A percentile compares a stretch with the other conserved stretches of the same genome.
Evolutionary conservation across 2,888 invertebrate species (phyloP).

Genomic region (Asteroscopus sphinx): DNA sequence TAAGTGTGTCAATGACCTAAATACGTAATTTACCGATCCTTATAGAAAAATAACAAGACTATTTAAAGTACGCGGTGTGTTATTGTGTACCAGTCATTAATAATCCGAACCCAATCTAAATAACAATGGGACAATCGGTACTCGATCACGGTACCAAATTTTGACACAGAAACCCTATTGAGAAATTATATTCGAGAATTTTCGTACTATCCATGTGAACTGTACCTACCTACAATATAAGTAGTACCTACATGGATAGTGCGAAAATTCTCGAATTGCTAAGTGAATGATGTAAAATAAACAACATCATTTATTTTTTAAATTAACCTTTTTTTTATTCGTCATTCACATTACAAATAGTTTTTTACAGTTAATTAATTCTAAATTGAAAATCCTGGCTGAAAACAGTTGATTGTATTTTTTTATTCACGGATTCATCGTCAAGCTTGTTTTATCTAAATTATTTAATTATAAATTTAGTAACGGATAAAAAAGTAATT

Average conservation of each 20-base stretch:
- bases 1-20: slow-evolving; percentile 37
- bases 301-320: slow-evolving; percentile 5
- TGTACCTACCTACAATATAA: no score
- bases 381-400: background rate
- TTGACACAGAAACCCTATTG: slow-evolving; percentile 41
- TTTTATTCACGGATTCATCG: background rate
- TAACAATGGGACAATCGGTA: slow-evolving; percentile 63
- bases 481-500: slow-evolving; percentile 8
- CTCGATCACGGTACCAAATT: slow-evolving; percentile 47
- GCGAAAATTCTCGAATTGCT: no score
- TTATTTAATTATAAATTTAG: slow-evolving; percentile 26
- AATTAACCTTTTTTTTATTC: background rate
- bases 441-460: background rate
- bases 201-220: slow-evolving; percentile 1
- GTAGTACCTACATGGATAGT: no score
- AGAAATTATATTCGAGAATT: slow-evolving; percentile 24
- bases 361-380: background rate
- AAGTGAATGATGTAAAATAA: background rate
- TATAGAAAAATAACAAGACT: slow-evolving; percentile 40
- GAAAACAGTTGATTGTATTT: slow-evolving; percentile 10
- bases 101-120: slow-evolving; percentile 60
- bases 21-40: slow-evolving; percentile 25
- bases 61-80: slow-evolving; percentile 35
- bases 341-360: background rate
- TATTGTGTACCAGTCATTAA: slow-evolving; percentile 59